A percentile compares a stretch with the other conserved stretches of the same genome.
Evolutionary conservation across 2,888 invertebrate genomes (phyloP).

Genomic region (Cerastoderma edule): DNA sequence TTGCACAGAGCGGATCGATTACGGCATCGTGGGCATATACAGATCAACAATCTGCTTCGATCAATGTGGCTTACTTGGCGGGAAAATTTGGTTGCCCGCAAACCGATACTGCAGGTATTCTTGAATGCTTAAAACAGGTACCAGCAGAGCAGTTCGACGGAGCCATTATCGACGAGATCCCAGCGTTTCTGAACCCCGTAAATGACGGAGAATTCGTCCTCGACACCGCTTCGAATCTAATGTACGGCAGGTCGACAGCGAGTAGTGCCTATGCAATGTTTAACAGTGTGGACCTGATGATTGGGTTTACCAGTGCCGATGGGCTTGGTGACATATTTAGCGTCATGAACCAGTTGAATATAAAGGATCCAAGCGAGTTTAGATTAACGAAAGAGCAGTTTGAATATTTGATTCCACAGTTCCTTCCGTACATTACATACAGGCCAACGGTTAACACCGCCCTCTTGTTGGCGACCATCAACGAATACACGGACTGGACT

Average conservation of each 20-base stretch:
- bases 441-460: not conserved
- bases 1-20: slow-evolving; percentile 65
- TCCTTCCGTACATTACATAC: too few relatives aligned
- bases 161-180: not conserved
- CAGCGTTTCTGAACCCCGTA: slow-evolving; percentile 18
- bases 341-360: slow-evolving; percentile 13
- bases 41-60: slow-evolving; percentile 3
- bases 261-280: slow-evolving; percentile 7
- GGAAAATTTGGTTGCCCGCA: slow-evolving; percentile 11
- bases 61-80: not conserved
- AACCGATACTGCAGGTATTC: slow-evolving; percentile 1
- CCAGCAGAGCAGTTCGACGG: not conserved
- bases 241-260: slow-evolving; percentile 2
- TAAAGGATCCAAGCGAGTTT: slow-evolving; percentile 14
- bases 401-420: slow-evolving; percentile 23
- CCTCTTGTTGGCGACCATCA: not conserved
- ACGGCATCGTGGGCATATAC: not conserved
- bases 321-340: slow-evolving; percentile 1
- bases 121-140: slow-evolving; percentile 17
- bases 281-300: slow-evolving; percentile 30
- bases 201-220: slow-evolving; percentile 28
- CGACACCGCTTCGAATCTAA: not conserved
- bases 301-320: slow-evolving; percentile 25
- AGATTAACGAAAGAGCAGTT: slow-evolving; percentile 7
- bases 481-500: slow-evolving; percentile 42